Conservation (phyloP, 2,888 invertebrate genomes). For the Notodonta ziczac region DNA sequence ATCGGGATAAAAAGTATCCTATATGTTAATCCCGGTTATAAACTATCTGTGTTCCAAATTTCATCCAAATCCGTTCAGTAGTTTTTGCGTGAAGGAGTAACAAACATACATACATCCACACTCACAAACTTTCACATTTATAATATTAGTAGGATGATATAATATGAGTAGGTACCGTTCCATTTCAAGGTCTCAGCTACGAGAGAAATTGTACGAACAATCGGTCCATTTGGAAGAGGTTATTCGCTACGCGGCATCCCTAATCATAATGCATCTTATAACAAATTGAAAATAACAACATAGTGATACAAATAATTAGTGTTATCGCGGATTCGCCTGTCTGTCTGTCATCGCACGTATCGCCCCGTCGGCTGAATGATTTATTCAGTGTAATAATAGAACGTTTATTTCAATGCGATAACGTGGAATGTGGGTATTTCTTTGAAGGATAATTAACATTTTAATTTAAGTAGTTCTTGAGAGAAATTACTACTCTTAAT, state of each 20-base stretch:
- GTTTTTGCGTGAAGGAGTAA: too few relatives aligned
- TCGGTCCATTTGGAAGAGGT: background rate
- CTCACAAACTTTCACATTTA: too few relatives aligned
- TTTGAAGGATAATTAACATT: constrained; percentile 1
- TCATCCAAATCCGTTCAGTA: too few relatives aligned
- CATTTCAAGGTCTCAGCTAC: background rate
- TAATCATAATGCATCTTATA: constrained; percentile 16
- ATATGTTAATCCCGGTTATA: too few relatives aligned
- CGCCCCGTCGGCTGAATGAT: constrained; percentile 38
- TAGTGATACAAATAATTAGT: constrained; percentile 43
- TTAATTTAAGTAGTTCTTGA: background rate
- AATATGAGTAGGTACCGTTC: too few relatives aligned
- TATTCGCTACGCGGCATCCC: background rate
- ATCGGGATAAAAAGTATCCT: too few relatives aligned
- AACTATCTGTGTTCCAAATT: too few relatives aligned
- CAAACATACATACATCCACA: too few relatives aligned
- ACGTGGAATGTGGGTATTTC: constrained; percentile 1
- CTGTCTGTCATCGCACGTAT: constrained; percentile 38
- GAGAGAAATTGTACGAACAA: background rate
- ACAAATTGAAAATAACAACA: constrained; percentile 44
- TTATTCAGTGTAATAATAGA: constrained; percentile 36
- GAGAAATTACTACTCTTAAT: background rate
- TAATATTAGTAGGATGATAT: too few relatives aligned
- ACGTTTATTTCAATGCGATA: constrained; percentile 31
- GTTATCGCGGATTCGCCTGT: constrained; percentile 39